phyloP scores from a whole-genome alignment of 2,797 vertebrate genomes.

The Novumbra hubbsi region DNA sequence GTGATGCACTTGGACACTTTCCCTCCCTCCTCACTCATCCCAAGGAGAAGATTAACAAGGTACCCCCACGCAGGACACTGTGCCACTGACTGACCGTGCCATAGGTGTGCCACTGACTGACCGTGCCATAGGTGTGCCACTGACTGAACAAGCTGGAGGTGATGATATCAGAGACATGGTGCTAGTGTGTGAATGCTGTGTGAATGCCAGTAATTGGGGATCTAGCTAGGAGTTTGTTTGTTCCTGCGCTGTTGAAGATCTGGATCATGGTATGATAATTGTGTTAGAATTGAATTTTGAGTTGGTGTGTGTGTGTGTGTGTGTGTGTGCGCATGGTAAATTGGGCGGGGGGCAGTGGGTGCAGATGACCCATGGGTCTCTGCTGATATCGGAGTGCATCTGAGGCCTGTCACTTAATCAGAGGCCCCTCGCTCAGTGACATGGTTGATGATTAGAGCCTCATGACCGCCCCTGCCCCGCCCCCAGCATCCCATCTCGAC shows the following conservation, averaged over 20 bases:
- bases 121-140: not conserved
- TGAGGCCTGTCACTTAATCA: constrained; percentile 83
- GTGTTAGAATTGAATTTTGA: not conserved
- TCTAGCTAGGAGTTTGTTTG: constrained; percentile 6
- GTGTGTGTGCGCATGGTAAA: constrained; percentile 29
- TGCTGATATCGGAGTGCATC: constrained; percentile 95
- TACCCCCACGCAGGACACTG: constrained; percentile 38
- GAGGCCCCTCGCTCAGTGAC: constrained; percentile 72
- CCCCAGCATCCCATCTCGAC: constrained; percentile 70
- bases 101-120: not conserved
- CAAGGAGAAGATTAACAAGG: constrained; percentile 99
- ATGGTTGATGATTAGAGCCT: constrained; percentile 89
- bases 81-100: not conserved
- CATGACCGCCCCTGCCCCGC: constrained; percentile 63
- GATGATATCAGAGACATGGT: constrained; percentile 85
- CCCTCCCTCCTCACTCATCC: constrained; percentile 95
- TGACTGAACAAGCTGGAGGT: constrained; percentile 72
- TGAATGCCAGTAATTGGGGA: constrained; percentile 28
- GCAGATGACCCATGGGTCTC: constrained; percentile 67
- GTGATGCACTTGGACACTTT: constrained; percentile 95
- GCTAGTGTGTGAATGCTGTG: constrained; percentile 56
- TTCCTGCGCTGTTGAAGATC: constrained; percentile 21
- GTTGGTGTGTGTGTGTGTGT: not conserved
- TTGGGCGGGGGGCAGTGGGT: constrained; percentile 75
- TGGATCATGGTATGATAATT: constrained; percentile 25